phyloP scores from a whole-genome alignment of 92 coral and sea anemone genomes.

The Anthopleura xanthogrammica region DNA sequence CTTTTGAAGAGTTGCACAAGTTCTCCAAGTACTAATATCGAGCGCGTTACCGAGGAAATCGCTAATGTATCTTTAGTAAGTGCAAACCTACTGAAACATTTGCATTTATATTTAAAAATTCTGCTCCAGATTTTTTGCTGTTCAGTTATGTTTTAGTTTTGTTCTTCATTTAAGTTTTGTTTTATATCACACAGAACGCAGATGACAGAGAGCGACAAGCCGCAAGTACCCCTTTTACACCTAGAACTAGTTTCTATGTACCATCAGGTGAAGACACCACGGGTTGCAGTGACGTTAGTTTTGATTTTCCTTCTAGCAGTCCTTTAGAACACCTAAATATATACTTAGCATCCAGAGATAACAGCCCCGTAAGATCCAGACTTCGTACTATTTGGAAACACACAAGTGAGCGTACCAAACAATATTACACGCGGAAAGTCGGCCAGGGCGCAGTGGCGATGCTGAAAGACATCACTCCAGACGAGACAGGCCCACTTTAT shows the following conservation, averaged over 20 bases:
- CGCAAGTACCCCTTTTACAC: constrained; percentile 40
- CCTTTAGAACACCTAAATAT: constrained; percentile 42
- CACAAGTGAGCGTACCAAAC: constrained; percentile 57
- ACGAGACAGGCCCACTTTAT: constrained; percentile 50
- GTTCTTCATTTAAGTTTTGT: no score
- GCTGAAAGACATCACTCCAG: constrained; percentile 52
- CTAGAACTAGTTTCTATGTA: constrained; percentile 16
- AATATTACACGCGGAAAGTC: constrained; percentile 62
- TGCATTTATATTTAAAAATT: no score
- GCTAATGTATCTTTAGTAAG: constrained; percentile 34
- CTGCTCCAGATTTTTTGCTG: no score
- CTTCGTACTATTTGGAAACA: constrained; percentile 55
- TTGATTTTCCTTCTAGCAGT: constrained; percentile 21
- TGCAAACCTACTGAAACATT: no score
- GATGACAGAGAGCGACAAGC: constrained; percentile 1
- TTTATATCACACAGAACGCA: constrained; percentile 5
- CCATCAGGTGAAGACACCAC: constrained; percentile 22
- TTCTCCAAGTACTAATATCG: constrained; percentile 3
- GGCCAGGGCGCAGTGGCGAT: constrained; percentile 60
- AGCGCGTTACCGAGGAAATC: constrained; percentile 11
- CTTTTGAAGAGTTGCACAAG: not conserved
- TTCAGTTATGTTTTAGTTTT: not conserved
- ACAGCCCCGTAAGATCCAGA: constrained; percentile 68
- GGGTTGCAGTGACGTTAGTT: constrained; percentile 40
- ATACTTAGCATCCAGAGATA: constrained; percentile 54